Conservation (phyloP, 2,797 vertebrate species). For the Forpus xanthops region DNA sequence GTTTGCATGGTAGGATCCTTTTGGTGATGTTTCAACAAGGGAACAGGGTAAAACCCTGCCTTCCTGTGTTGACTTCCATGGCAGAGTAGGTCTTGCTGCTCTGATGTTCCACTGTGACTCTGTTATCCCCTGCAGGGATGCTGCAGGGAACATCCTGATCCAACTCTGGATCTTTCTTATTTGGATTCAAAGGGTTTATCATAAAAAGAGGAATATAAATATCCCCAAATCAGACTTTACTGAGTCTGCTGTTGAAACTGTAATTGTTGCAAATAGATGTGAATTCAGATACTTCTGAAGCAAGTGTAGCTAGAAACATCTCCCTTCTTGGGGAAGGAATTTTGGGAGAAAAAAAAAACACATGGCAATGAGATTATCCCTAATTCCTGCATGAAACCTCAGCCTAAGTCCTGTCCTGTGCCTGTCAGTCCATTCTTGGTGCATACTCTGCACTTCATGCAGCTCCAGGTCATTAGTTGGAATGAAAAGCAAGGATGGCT, state of each 20-base stretch:
- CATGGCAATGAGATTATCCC: not conserved
- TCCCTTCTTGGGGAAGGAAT: not conserved
- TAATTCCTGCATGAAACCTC: not conserved
- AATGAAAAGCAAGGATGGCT: not conserved
- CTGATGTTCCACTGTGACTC: not conserved
- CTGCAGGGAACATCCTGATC: not conserved
- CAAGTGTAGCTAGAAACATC: not conserved
- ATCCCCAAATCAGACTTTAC: not conserved
- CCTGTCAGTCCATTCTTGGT: fast-evolving
- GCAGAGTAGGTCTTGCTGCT: not conserved
- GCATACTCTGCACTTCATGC: not conserved
- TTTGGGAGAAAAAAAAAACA: not conserved
- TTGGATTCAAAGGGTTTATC: not conserved
- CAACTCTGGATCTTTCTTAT: not conserved
- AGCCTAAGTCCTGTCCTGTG: not conserved
- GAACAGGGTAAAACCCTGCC: not conserved
- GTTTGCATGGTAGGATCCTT: not conserved
- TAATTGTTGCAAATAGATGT: not conserved
- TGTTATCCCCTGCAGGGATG: not conserved
- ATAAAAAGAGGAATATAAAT: not conserved
- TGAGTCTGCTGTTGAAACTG: not conserved
- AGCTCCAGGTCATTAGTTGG: not conserved
- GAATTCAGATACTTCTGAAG: not conserved
- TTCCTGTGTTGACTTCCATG: not conserved
- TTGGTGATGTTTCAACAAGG: not conserved